Evolutionary conservation across 2,797 vertebrate genomes (phyloP).

Genomic region (Martes flavigula): DNA sequence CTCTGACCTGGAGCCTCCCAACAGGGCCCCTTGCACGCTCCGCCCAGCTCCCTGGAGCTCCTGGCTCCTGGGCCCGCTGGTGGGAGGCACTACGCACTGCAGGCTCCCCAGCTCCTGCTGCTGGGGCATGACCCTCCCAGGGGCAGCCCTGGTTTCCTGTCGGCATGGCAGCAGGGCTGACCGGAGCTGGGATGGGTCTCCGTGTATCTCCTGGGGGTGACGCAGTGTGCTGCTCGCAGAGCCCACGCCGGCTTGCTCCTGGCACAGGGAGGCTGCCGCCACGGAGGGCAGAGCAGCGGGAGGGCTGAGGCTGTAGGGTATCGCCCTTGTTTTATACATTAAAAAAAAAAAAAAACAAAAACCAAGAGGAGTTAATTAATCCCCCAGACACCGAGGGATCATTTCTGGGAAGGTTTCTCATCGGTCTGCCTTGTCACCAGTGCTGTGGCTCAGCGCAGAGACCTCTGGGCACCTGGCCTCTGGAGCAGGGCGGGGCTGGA

Average conservation of each 20-base stretch:
- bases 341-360: background rate
- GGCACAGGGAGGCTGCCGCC: background rate
- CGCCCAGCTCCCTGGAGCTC: background rate
- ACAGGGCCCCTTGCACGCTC: background rate
- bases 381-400: background rate
- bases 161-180: background rate
- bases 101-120: background rate
- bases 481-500: background rate
- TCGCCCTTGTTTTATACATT: slow-evolving; percentile 32
- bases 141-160: background rate
- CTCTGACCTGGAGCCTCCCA: background rate
- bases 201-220: background rate
- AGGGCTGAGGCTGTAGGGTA: background rate
- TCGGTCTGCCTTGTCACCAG: background rate
- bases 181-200: background rate
- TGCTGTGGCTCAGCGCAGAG: background rate
- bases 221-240: accelerated
- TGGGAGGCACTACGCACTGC: accelerated
- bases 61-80: background rate
- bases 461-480: background rate
- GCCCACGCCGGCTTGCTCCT: background rate
- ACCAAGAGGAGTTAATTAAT: slow-evolving; percentile 54
- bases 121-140: background rate
- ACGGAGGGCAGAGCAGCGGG: background rate
- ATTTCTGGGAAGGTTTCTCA: background rate